These are phyloP conservation scores for Dioctria linearis DNA, from an alignment of 2,888 invertebrate genomes.

Conservation along the genomic window DNA sequence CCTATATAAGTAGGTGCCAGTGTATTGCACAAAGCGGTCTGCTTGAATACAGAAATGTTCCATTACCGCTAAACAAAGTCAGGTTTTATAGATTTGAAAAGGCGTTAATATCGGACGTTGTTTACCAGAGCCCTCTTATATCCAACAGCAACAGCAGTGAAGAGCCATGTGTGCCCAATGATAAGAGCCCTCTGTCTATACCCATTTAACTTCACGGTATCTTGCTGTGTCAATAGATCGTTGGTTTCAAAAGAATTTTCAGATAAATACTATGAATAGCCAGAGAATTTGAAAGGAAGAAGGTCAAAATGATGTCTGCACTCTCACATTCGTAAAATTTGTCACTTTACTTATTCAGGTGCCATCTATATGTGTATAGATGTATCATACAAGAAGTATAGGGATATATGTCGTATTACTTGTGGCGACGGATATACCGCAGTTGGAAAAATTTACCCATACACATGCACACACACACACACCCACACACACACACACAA, in stretches of 20 bases:
- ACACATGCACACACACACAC: not conserved
- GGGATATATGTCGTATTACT: conserved; percentile 8
- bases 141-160: not conserved
- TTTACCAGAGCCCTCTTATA: conserved; percentile 42
- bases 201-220: conserved; percentile 49
- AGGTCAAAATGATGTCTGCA: conserved; percentile 53
- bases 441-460: too few species aligned
- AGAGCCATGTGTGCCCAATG: conserved; percentile 38
- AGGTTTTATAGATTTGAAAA: conserved; percentile 35
- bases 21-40: too few species aligned
- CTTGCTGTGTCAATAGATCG: conserved; percentile 57
- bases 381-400: too few species aligned
- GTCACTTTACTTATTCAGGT: conserved; percentile 40
- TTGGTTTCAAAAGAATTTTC: conserved; percentile 57
- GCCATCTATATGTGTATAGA: not conserved
- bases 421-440: not conserved
- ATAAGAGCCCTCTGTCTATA: conserved; percentile 44
- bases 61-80: conserved; percentile 46
- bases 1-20: too few species aligned
- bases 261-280: conserved; percentile 55
- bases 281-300: conserved; percentile 46
- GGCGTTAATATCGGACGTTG: conserved; percentile 46
- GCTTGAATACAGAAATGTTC: conserved; percentile 14
- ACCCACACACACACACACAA: not conserved
- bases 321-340: conserved; percentile 44